phyloP scores from a whole-genome alignment of 2,113 vertebrate genomes.

The Pachyramphus minor region DNA sequence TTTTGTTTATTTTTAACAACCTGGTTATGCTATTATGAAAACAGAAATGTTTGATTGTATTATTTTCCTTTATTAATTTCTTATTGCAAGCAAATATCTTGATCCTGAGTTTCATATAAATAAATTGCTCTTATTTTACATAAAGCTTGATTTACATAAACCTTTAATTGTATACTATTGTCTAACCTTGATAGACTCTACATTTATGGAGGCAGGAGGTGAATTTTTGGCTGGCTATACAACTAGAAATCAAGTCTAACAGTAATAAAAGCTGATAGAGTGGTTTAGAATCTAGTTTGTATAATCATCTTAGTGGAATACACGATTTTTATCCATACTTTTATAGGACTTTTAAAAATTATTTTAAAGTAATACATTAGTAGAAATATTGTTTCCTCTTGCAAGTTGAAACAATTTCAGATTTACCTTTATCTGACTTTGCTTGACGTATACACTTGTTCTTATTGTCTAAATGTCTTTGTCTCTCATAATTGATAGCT shows the following conservation, averaged over 20 bases:
- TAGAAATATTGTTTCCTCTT: neutral
- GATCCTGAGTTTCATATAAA: neutral
- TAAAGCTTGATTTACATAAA: neutral
- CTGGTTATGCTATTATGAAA: neutral
- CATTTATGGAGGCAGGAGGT: neutral
- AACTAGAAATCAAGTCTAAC: neutral
- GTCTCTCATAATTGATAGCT: conserved; percentile 52
- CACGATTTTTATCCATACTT: neutral
- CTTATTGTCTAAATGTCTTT: conserved; percentile 55
- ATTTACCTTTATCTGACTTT: conserved; percentile 58
- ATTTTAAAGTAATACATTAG: neutral
- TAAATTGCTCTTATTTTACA: neutral
- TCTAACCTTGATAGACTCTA: neutral
- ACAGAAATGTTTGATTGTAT: neutral
- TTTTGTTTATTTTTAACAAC: neutral
- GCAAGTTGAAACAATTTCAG: conserved; percentile 23
- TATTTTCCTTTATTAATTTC: neutral
- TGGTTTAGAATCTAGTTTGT: neutral
- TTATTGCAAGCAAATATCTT: neutral
- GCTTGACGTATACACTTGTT: conserved; percentile 6
- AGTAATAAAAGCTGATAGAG: neutral
- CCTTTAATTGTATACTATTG: neutral
- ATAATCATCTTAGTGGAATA: neutral
- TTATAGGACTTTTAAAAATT: neutral
- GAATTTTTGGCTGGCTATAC: neutral